phyloP scores from a whole-genome alignment of 2,888 invertebrate species.

The Plusia festucae region DNA sequence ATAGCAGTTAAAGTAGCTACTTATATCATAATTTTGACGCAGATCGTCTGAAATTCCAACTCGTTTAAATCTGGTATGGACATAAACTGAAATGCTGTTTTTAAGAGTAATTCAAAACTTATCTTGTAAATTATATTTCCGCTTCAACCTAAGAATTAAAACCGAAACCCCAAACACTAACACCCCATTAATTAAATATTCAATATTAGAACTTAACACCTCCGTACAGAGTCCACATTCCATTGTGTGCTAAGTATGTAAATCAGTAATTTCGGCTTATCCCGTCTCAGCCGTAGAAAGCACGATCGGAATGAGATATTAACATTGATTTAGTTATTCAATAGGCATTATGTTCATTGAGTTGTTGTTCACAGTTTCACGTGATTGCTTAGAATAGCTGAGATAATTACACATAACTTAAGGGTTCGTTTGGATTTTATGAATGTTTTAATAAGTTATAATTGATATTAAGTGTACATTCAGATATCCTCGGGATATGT shows the following conservation, averaged over 20 bases:
- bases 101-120: too few relatives aligned
- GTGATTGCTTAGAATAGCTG: constrained; percentile 43
- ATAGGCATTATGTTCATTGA: constrained; percentile 70
- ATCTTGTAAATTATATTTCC: too few relatives aligned
- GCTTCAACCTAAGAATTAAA: constrained; percentile 16
- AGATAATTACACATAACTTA: constrained; percentile 26
- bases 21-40: too few relatives aligned
- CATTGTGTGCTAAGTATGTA: constrained; percentile 57
- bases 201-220: constrained; percentile 41
- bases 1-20: too few relatives aligned
- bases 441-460: too few relatives aligned
- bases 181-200: constrained; percentile 35
- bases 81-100: too few relatives aligned
- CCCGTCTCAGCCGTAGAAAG: constrained; percentile 68
- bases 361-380: constrained; percentile 58
- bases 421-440: background rate
- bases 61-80: too few relatives aligned
- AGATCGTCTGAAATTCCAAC: too few relatives aligned
- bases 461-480: too few relatives aligned
- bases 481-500: too few relatives aligned
- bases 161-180: constrained; percentile 24
- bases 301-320: constrained; percentile 70
- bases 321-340: constrained; percentile 68
- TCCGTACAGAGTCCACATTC: constrained; percentile 61
- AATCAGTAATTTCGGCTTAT: constrained; percentile 73